A percentile compares a stretch with the other conserved stretches of the same genome.
Evolutionary conservation across 2,797 vertebrate genomes (phyloP).

Genomic region (Dendrocincla tyrannina): DNA sequence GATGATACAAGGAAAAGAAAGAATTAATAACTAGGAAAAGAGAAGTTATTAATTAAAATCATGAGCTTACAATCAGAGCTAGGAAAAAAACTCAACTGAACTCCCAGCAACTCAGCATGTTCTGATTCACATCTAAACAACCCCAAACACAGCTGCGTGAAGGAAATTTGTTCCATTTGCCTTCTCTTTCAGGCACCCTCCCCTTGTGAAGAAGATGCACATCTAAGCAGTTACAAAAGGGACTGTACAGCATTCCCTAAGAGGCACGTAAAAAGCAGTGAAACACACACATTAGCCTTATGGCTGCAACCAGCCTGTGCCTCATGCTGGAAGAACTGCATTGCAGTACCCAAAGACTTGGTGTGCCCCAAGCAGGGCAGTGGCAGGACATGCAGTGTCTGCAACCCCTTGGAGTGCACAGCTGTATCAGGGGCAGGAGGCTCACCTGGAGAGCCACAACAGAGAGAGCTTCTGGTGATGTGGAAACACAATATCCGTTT

Average conservation of each 20-base stretch:
- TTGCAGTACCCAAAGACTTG: background rate
- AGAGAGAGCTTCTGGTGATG: background rate
- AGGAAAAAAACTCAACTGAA: background rate
- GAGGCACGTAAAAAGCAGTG: background rate
- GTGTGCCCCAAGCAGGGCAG: background rate
- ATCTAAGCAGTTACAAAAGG: background rate
- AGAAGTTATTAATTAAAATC: slow-evolving; percentile 1
- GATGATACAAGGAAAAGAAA: background rate
- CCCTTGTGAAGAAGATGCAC: background rate
- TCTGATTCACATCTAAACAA: background rate
- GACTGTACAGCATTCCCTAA: background rate
- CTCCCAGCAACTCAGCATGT: background rate
- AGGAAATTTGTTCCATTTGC: background rate
- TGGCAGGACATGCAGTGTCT: fast-evolving
- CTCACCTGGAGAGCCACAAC: fast-evolving
- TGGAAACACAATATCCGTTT: background rate
- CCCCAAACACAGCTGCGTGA: background rate
- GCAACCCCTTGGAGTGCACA: background rate
- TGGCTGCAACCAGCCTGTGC: background rate
- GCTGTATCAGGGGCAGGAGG: background rate
- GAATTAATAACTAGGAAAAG: background rate
- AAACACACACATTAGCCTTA: background rate
- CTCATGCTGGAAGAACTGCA: background rate
- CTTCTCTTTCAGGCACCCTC: background rate
- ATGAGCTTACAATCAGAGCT: background rate